Evolutionary conservation across 2,113 vertebrate species (phyloP).

Genomic region (Charina bottae): DNA sequence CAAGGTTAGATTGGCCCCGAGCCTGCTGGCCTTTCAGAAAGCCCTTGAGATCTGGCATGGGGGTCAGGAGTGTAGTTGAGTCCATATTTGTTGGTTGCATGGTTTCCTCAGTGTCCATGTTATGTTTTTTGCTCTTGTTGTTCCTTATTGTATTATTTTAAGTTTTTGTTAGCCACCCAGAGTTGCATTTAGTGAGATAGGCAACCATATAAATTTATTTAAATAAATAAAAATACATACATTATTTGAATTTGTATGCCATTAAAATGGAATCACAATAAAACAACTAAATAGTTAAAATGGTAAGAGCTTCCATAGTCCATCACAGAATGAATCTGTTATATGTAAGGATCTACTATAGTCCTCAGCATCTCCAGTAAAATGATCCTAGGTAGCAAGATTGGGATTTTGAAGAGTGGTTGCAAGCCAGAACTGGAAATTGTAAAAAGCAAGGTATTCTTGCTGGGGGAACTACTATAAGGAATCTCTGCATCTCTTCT

Average conservation of each 20-base stretch:
- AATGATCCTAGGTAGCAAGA: background rate
- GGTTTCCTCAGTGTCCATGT: too few species aligned
- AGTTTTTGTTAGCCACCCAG: too few species aligned
- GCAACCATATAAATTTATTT: too few species aligned
- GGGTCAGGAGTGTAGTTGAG: too few species aligned
- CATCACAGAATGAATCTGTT: background rate
- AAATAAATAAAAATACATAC: too few species aligned
- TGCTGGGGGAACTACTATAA: background rate
- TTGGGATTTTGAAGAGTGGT: background rate
- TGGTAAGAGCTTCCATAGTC: background rate
- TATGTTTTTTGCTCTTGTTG: too few species aligned
- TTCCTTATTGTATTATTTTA: too few species aligned
- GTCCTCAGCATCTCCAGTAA: background rate
- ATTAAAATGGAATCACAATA: background rate
- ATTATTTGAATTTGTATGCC: background rate
- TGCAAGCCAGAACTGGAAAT: background rate
- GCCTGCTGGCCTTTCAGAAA: too few species aligned
- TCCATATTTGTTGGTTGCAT: too few species aligned
- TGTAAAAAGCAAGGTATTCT: background rate
- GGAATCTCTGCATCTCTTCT: background rate
- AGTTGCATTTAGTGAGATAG: too few species aligned
- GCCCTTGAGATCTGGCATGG: too few species aligned
- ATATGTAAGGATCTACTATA: background rate
- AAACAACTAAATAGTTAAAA: background rate
- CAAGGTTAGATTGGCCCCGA: too few species aligned